Evolutionary conservation across 64 coral and sea anemone genomes (phyloP).

Genomic region (Montipora sp.): DNA sequence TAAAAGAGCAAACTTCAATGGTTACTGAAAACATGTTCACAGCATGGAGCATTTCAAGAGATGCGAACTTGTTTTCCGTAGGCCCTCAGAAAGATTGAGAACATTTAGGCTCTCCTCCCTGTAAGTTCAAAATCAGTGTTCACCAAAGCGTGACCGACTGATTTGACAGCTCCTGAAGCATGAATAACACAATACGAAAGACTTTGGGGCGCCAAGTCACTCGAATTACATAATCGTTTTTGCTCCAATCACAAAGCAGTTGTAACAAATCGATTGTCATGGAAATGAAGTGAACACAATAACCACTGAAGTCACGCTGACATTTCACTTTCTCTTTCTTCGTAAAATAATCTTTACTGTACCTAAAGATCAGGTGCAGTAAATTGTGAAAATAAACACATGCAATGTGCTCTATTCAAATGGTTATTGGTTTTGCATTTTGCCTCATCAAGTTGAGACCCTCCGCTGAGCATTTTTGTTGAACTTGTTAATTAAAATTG

Average conservation of each 20-base stretch:
- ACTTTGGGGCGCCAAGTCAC: constrained; percentile 58
- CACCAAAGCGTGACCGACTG: constrained; percentile 28
- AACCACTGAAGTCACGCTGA: constrained; percentile 41
- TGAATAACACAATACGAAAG: constrained; percentile 15
- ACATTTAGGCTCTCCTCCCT: constrained; percentile 31
- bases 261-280: constrained; percentile 68
- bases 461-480: constrained; percentile 17
- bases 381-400: constrained; percentile 44
- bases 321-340: constrained; percentile 18
- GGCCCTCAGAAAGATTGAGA: background rate
- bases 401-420: constrained; percentile 35
- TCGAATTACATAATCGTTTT: constrained; percentile 60
- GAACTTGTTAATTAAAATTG: constrained; percentile 49
- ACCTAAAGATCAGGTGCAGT: constrained; percentile 16
- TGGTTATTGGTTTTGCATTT: constrained; percentile 51
- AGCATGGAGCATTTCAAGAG: background rate
- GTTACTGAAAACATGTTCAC: background rate
- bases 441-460: constrained; percentile 12
- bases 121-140: constrained; percentile 4
- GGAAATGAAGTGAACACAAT: constrained; percentile 68
- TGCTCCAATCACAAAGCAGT: constrained; percentile 53
- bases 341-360: constrained; percentile 27
- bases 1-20: background rate
- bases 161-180: constrained; percentile 48
- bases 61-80: background rate